Base-by-base conservation (phyloP, 2,113 vertebrate species). In the Poecile atricapillus region DNA sequence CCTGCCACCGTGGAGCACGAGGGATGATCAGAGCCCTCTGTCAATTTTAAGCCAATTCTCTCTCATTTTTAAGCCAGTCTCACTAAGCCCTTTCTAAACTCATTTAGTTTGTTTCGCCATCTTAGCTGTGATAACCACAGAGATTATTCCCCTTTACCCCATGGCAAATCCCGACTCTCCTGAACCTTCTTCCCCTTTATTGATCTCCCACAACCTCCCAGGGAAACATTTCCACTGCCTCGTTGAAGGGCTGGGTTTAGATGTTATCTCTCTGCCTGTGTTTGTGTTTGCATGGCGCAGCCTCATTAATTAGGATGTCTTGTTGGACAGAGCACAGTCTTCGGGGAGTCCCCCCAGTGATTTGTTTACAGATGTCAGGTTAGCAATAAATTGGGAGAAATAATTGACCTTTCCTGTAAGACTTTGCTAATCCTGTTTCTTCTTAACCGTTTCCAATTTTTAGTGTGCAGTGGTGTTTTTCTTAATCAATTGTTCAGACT, bases 291-390 rank as follows among this genome's bases (percentile, higher is more conserved):
- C 90, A 16, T 46, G 79, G 64, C 2, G 4, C 52, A 70, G 89
- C 90, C 65, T 94, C 90, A 50, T 96, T 95, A 96, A 96, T 95
- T 89, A 95, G 92, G 79, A 93, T 81, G 90, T 92, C 93, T 87
- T 96, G 93, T 90, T 2, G 73, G 93, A 95, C 94, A 64, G 41
- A 14, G 41, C 30, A 60, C 9, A 43, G 92, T 90, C 92, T 93
- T 96, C 0, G 0, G 94, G 86, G 96, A 96, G 80, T 25, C 93
- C 73, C 92, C 73, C 80, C 55, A 83, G 83, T 86, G 94, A 95
- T 96, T 97, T 96, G 94, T 96, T 96, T 97, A 96, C 85, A 96
- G 90, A 96, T 94, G 93, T 96, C 92, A 90, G 87, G 88, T 90
- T 97, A 88, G 83, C 90, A 92, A 95, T 93, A 94, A 95, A 96